Evolutionary conservation across 2,797 vertebrate genomes (phyloP).

Genomic region (Chelidonichthys spinosus): DNA sequence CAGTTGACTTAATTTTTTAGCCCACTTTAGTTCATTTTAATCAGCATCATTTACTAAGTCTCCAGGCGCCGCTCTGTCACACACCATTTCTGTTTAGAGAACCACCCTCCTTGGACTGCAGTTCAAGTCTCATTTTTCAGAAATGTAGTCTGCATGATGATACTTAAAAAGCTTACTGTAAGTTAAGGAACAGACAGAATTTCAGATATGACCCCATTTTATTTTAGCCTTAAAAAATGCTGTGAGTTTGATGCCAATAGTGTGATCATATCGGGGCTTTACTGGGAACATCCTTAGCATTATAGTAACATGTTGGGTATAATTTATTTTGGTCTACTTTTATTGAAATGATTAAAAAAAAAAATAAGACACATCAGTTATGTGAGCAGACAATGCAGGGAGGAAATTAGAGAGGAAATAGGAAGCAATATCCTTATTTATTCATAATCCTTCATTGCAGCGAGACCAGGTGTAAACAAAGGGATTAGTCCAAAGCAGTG

Average conservation of each 20-base stretch:
- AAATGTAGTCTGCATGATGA: background rate
- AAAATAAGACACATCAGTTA: slow-evolving; percentile 8
- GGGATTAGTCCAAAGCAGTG: slow-evolving; percentile 16
- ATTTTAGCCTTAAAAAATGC: background rate
- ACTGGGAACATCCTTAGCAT: background rate
- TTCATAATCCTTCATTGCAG: slow-evolving; percentile 3
- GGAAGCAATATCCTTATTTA: background rate
- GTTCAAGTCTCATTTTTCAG: slow-evolving; percentile 9
- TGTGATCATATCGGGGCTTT: background rate
- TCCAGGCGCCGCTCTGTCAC: slow-evolving; percentile 33
- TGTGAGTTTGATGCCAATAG: background rate
- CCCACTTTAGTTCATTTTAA: slow-evolving; percentile 42
- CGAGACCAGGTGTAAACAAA: slow-evolving; percentile 30
- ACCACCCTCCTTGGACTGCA: slow-evolving; percentile 15
- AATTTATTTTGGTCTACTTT: background rate
- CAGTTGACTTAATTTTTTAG: slow-evolving; percentile 30
- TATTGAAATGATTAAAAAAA: background rate
- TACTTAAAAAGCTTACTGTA: slow-evolving; percentile 4
- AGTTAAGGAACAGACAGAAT: slow-evolving; percentile 7
- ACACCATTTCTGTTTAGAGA: slow-evolving; percentile 40
- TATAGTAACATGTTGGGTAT: background rate
- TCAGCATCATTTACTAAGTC: slow-evolving; percentile 50
- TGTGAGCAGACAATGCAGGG: background rate
- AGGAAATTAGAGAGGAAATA: background rate
- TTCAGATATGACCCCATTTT: background rate